These are phyloP conservation scores for Scarus forsteni DNA, from an alignment of 2,797 vertebrate species.

Conservation along the genomic window DNA sequence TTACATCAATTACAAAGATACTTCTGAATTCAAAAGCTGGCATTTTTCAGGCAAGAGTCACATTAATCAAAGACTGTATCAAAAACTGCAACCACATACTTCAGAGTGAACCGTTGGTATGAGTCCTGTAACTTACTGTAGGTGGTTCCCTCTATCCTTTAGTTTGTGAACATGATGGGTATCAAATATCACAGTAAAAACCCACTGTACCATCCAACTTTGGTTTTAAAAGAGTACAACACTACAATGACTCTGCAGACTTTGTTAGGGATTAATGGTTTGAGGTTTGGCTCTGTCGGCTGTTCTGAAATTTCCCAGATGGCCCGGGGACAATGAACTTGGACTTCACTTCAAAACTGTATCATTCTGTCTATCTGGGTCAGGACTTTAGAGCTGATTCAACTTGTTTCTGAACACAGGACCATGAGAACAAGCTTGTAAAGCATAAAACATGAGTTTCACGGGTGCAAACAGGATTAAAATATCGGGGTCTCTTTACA, in stretches of 20 bases:
- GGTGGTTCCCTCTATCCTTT: constrained; percentile 2
- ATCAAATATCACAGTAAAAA: constrained; percentile 38
- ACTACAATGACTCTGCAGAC: constrained; percentile 54
- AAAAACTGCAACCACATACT: not conserved
- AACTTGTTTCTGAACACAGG: constrained; percentile 42
- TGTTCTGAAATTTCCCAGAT: constrained; percentile 55
- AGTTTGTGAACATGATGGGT: constrained; percentile 17
- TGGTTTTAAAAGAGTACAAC: constrained; percentile 17
- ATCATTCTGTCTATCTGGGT: constrained; percentile 65
- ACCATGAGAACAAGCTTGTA: constrained; percentile 50
- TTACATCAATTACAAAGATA: constrained; percentile 1
- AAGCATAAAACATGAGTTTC: constrained; percentile 48
- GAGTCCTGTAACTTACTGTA: not conserved
- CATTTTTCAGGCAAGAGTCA: not conserved
- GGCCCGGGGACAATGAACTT: constrained; percentile 59
- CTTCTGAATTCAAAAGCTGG: not conserved
- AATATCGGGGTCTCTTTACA: not conserved
- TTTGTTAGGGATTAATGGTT: constrained; percentile 46
- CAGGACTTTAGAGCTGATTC: constrained; percentile 63
- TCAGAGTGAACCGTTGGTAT: constrained; percentile 5
- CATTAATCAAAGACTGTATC: not conserved
- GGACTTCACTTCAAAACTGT: constrained; percentile 40
- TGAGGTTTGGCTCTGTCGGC: constrained; percentile 33
- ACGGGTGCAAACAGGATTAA: constrained; percentile 46
- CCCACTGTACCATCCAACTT: constrained; percentile 23